A percentile compares a stretch with the other conserved stretches of the same genome.
phyloP scores from a whole-genome alignment of 2,113 vertebrate species.

The Mesocricetus auratus region DNA sequence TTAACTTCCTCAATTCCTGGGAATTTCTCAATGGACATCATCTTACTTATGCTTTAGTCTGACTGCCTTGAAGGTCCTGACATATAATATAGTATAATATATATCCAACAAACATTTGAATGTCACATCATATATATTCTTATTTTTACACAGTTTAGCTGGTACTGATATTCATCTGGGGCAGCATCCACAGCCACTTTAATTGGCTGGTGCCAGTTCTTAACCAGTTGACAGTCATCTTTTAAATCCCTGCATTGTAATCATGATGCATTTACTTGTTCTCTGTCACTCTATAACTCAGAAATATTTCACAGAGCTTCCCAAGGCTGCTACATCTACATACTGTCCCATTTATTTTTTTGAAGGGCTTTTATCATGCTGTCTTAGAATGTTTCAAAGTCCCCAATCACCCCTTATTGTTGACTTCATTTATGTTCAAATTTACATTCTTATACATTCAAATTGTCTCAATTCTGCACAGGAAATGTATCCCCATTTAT shows the following conservation, averaged over 20 bases:
- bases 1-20: background rate
- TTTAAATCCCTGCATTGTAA: background rate
- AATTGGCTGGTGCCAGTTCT: background rate
- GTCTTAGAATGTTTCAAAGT: background rate
- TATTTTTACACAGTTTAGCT: background rate
- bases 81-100: background rate
- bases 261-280: background rate
- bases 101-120: background rate
- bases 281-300: conserved; percentile 10
- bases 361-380: background rate
- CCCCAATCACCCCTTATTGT: background rate
- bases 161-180: background rate
- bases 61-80: background rate
- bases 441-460: conserved; percentile 4
- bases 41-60: background rate
- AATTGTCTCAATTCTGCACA: conserved; percentile 23
- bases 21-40: background rate
- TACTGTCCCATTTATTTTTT: background rate
- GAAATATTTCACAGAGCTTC: background rate
- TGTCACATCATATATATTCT: background rate
- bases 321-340: background rate
- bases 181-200: background rate
- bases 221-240: background rate
- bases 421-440: conserved; percentile 2
- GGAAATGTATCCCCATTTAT: background rate